Evolutionary conservation across 1,140 invertebrate species (phyloP).

Genomic region (Brachionus koreanus): DNA sequence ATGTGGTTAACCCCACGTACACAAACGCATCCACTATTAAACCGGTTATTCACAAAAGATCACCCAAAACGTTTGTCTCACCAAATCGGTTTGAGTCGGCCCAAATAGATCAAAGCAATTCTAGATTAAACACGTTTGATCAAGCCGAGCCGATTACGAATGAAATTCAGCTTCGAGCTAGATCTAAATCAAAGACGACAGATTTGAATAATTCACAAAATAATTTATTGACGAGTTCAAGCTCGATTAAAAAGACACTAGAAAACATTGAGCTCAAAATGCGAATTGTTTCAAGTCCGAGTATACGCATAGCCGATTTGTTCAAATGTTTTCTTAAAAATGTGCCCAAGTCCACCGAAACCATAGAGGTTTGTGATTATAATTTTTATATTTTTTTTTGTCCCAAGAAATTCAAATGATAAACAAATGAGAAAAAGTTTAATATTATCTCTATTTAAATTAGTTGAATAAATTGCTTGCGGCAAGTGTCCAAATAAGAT

Average conservation of each 20-base stretch:
- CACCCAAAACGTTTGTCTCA: neutral
- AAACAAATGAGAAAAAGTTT: neutral
- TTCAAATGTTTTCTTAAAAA: constrained; percentile 39
- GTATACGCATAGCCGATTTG: constrained; percentile 38
- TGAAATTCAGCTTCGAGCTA: neutral
- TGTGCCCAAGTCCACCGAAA: constrained; percentile 39
- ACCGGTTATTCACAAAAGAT: neutral
- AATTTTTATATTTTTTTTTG: neutral
- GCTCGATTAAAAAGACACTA: constrained; percentile 32
- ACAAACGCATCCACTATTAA: neutral
- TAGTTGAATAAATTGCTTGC: neutral
- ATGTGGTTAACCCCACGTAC: neutral
- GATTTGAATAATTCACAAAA: constrained; percentile 8
- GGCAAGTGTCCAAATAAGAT: neutral
- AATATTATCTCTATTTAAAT: neutral
- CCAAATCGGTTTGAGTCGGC: neutral
- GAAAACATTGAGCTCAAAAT: constrained; percentile 43
- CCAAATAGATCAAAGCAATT: neutral
- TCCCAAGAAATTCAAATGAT: neutral
- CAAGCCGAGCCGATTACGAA: neutral
- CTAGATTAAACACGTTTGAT: neutral
- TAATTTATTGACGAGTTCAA: constrained; percentile 21
- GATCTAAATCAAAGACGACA: constrained; percentile 4
- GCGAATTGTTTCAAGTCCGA: constrained; percentile 34
- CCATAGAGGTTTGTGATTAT: constrained; percentile 21